phyloP scores from a whole-genome alignment of 2,888 invertebrate genomes.

The Dermolepida albohirtum region DNA sequence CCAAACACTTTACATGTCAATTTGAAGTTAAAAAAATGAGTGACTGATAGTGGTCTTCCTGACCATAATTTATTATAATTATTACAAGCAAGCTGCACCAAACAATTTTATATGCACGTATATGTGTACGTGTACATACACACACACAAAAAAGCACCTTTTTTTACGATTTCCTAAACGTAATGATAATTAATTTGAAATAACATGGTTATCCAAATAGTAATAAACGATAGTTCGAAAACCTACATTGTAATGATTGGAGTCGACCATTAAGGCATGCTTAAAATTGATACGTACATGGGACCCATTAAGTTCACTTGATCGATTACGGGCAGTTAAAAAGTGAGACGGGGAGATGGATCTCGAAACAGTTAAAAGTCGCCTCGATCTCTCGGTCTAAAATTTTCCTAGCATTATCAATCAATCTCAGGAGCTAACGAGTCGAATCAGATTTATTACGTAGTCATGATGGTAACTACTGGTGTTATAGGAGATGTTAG shows the following conservation, averaged over 20 bases:
- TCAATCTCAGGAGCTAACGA: conserved; percentile 17
- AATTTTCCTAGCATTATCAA: conserved; percentile 17
- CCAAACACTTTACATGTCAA: too few species aligned
- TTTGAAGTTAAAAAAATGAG: too few species aligned
- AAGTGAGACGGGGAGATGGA: background rate
- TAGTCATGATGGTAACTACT: conserved; percentile 20
- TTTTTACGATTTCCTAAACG: too few species aligned
- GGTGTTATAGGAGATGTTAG: conserved; percentile 1
- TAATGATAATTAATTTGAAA: conserved; percentile 10
- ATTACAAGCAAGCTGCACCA: too few species aligned
- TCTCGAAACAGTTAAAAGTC: background rate
- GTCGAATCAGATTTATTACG: conserved; percentile 20
- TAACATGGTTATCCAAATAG: conserved; percentile 5
- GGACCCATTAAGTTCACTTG: conserved; percentile 8
- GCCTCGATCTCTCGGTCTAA: conserved; percentile 5
- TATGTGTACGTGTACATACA: too few species aligned
- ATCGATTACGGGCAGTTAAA: conserved; percentile 1
- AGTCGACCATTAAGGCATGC: conserved; percentile 8
- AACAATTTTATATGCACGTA: too few species aligned
- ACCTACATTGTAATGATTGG: background rate
- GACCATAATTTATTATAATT: too few species aligned
- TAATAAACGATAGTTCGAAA: background rate
- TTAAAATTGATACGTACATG: conserved; percentile 9
- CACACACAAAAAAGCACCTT: too few species aligned
- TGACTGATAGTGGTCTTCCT: too few species aligned